Evolutionary conservation across 2,797 vertebrate species (phyloP).

Genomic region (Pygocentrus nattereri): DNA sequence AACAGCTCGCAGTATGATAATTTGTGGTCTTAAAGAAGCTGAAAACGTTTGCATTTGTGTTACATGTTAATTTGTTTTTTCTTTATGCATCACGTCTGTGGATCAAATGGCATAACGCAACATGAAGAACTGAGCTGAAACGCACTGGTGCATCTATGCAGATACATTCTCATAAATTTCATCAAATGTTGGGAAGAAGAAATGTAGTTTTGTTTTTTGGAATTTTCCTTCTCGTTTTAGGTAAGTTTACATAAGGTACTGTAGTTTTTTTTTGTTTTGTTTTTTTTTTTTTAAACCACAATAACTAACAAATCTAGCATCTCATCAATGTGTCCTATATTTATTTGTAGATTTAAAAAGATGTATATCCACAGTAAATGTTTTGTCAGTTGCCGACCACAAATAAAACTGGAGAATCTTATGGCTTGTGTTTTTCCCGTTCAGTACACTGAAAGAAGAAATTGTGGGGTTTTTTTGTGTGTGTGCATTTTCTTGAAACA

Average conservation of each 20-base stretch:
- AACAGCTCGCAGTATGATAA: slow-evolving; percentile 25
- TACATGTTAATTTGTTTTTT: slow-evolving; percentile 21
- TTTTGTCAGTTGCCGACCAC: slow-evolving; percentile 61
- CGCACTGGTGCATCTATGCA: slow-evolving; percentile 74
- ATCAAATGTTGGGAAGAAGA: slow-evolving; percentile 66
- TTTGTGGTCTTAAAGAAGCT: slow-evolving; percentile 16
- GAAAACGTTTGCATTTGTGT: slow-evolving; percentile 29
- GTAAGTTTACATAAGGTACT: slow-evolving; percentile 57
- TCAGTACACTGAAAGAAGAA: too few relatives aligned
- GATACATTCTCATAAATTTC: slow-evolving; percentile 67
- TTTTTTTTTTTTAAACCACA: slow-evolving; percentile 63
- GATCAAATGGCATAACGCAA: slow-evolving; percentile 27
- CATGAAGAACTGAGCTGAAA: slow-evolving; percentile 33
- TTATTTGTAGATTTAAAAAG: slow-evolving; percentile 73
- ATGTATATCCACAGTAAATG: slow-evolving; percentile 62
- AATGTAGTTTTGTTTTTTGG: slow-evolving; percentile 63
- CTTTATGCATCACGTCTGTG: slow-evolving; percentile 25
- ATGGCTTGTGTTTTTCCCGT: slow-evolving; percentile 24
- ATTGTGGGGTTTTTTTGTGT: too few relatives aligned
- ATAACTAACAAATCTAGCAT: slow-evolving; percentile 52
- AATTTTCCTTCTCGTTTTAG: slow-evolving; percentile 40
- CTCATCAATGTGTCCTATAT: slow-evolving; percentile 63
- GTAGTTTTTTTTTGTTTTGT: slow-evolving; percentile 56
- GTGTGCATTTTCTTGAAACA: too few relatives aligned
- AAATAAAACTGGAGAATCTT: slow-evolving; percentile 55